phyloP scores from a whole-genome alignment of 2,888 invertebrate genomes.

The Uropetala carovei region DNA sequence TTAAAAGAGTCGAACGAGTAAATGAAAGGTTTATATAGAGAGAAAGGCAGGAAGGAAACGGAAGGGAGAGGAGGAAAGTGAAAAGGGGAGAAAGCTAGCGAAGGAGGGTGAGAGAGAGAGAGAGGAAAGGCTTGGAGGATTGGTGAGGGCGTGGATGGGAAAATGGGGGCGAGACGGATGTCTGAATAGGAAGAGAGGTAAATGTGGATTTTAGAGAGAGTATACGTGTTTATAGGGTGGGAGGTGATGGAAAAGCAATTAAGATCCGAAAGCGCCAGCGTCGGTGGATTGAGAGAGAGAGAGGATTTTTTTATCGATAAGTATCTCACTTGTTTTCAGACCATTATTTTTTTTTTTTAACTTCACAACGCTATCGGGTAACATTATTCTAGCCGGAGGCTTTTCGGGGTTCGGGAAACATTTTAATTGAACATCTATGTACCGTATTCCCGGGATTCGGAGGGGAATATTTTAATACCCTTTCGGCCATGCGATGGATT shows the following conservation, averaged over 20 bases:
- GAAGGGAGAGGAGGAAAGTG: too few relatives aligned
- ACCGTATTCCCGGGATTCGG: not conserved
- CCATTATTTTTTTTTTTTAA: constrained; percentile 9
- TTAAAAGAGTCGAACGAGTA: not conserved
- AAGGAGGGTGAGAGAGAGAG: not conserved
- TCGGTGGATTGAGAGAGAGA: not conserved
- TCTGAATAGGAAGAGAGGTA: not conserved
- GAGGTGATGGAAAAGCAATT: not conserved
- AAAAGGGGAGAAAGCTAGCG: not conserved
- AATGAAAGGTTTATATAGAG: not conserved
- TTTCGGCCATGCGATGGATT: not conserved
- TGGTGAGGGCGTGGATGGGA: not conserved
- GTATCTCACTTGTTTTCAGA: not conserved
- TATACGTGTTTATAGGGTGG: not conserved
- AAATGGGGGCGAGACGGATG: not conserved
- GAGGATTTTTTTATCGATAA: not conserved
- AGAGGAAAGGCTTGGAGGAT: not conserved
- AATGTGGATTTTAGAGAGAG: not conserved
- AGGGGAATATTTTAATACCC: not conserved
- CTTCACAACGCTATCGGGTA: constrained; percentile 11
- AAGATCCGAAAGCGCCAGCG: not conserved
- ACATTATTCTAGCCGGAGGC: not conserved
- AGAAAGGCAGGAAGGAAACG: too few relatives aligned
- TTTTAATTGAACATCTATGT: not conserved
- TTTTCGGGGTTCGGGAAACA: not conserved